These are phyloP conservation scores for Aeoliscus strigatus DNA, from an alignment of 2,797 vertebrate genomes.

Conservation along the genomic window DNA sequence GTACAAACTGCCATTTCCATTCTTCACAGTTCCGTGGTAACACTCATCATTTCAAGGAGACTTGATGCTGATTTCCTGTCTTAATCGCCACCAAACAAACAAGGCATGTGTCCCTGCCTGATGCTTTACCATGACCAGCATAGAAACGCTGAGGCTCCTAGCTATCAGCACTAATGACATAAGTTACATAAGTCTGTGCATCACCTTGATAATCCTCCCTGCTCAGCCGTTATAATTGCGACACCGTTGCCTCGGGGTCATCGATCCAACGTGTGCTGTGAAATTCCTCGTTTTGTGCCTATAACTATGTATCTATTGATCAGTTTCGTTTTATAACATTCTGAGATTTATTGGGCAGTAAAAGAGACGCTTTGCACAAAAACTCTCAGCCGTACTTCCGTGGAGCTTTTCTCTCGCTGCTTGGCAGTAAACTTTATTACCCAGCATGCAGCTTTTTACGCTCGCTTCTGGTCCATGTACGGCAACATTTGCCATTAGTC, in stretches of 20 bases:
- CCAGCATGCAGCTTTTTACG: no score
- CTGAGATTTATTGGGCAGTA: background rate
- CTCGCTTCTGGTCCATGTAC: no score
- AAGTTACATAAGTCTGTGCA: conserved; percentile 1
- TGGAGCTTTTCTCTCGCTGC: no score
- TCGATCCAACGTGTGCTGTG: conserved; percentile 30
- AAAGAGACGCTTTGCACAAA: conserved; percentile 7
- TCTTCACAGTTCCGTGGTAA: no score
- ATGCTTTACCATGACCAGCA: background rate
- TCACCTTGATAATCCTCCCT: conserved; percentile 9
- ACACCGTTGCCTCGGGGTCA: conserved; percentile 17
- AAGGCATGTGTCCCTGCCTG: no score
- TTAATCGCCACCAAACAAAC: no score
- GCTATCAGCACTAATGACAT: conserved; percentile 7
- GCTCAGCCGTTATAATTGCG: conserved; percentile 25
- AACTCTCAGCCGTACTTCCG: background rate
- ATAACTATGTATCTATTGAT: conserved; percentile 36
- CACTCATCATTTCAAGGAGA: no score
- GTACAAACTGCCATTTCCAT: no score
- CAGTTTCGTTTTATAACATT: conserved; percentile 11
- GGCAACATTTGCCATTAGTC: no score
- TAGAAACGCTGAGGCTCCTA: background rate
- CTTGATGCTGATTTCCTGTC: no score
- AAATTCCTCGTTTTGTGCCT: conserved; percentile 15
- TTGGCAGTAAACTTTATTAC: no score